These are phyloP conservation scores for Athene cunicularia DNA, from an alignment of 2,113 vertebrate species.

Conservation along the genomic window DNA sequence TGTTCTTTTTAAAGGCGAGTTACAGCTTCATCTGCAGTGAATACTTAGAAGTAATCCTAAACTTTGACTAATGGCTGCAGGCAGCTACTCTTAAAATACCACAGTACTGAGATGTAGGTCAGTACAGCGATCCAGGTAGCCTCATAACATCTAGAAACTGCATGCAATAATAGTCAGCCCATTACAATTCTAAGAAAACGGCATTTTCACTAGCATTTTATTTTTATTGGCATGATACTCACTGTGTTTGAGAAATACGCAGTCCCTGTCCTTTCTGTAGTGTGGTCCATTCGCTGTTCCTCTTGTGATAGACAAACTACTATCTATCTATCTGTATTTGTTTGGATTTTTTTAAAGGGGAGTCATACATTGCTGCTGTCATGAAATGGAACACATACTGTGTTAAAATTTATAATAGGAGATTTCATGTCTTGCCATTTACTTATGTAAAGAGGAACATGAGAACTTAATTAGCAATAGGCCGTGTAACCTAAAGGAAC, in stretches of 20 bases:
- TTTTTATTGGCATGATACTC: neutral
- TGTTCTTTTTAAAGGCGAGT: neutral
- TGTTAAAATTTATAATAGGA: constrained; percentile 2
- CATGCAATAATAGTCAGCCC: neutral
- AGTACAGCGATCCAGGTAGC: neutral
- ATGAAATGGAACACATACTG: neutral
- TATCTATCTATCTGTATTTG: neutral
- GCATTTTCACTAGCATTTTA: neutral
- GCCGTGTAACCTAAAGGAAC: neutral
- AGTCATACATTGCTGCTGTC: constrained; percentile 22
- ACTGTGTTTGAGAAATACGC: neutral
- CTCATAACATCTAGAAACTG: neutral
- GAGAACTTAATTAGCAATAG: constrained; percentile 23
- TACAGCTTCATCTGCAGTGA: neutral
- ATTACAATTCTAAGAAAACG: neutral
- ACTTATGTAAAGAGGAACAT: neutral
- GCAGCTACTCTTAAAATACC: constrained; percentile 19
- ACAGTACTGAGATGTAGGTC: neutral
- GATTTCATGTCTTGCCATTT: constrained; percentile 28
- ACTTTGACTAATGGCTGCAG: constrained; percentile 51
- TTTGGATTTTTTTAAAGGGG: neutral
- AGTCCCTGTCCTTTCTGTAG: neutral
- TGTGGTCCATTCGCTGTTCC: neutral
- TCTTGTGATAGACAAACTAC: constrained; percentile 1
- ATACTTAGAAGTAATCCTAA: constrained; percentile 13